These are phyloP conservation scores for Crotalus horridus DNA, from an alignment of 2,113 vertebrate genomes.

Conservation along the genomic window DNA sequence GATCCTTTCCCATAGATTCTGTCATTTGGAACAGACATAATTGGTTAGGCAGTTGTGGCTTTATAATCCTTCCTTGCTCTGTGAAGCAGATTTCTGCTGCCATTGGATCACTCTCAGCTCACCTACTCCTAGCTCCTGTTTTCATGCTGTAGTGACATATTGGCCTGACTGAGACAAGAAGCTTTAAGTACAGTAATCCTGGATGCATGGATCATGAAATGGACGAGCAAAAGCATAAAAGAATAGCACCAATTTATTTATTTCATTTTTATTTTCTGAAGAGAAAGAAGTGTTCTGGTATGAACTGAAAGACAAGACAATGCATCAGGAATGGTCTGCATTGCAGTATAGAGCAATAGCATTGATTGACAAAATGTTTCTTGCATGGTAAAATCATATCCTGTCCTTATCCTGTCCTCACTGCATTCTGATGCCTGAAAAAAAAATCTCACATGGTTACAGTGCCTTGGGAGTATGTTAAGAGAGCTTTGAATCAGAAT, in stretches of 20 bases:
- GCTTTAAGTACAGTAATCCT: not conserved
- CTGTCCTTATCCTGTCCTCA: not conserved
- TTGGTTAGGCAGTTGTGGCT: not conserved
- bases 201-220: not conserved
- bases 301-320: not conserved
- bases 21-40: not conserved
- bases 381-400: not conserved
- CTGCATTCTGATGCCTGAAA: not conserved
- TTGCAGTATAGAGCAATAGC: not conserved
- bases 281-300: not conserved
- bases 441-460: not conserved
- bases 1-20: not conserved
- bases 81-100: not conserved
- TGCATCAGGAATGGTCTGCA: not conserved
- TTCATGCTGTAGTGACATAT: not conserved
- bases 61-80: not conserved
- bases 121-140: not conserved
- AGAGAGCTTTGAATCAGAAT: not conserved
- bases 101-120: not conserved
- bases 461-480: not conserved
- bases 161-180: not conserved
- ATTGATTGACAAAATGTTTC: not conserved
- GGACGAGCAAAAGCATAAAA: not conserved
- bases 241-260: not conserved
- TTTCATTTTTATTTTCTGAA: not conserved